Evolutionary conservation across 2,888 invertebrate genomes (phyloP).

Genomic region (Gibbula magus): DNA sequence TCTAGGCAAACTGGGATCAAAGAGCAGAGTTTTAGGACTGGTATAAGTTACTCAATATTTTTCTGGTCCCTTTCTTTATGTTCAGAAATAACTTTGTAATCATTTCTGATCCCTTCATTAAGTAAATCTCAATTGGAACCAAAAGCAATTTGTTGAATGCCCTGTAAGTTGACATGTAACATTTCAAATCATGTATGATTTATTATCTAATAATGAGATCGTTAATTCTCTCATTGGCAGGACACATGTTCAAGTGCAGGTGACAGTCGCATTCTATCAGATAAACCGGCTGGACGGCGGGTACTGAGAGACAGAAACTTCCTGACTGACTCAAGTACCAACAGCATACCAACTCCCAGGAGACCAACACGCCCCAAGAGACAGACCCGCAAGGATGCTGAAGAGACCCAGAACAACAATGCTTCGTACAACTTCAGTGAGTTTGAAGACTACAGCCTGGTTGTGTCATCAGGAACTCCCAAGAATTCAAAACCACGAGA

Average conservation of each 20-base stretch:
- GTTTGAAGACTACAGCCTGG: conserved; percentile 65
- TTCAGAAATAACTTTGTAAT: too few relatives aligned
- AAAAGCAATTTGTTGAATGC: too few relatives aligned
- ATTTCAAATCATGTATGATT: too few relatives aligned
- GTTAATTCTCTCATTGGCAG: neutral
- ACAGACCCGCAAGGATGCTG: neutral
- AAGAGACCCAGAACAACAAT: neutral
- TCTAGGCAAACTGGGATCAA: too few relatives aligned
- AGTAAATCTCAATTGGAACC: too few relatives aligned
- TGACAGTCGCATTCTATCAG: neutral
- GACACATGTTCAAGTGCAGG: neutral
- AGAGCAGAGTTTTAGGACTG: too few relatives aligned
- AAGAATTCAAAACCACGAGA: neutral
- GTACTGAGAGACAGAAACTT: neutral
- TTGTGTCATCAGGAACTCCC: conserved; percentile 52
- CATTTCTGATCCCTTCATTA: too few relatives aligned
- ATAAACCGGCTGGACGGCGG: neutral
- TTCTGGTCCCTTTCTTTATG: too few relatives aligned
- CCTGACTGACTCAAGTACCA: neutral
- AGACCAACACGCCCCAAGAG: neutral
- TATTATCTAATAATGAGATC: neutral
- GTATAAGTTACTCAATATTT: too few relatives aligned
- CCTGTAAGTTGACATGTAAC: too few relatives aligned
- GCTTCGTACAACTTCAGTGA: conserved; percentile 59
- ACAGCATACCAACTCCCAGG: neutral